Evolutionary conservation across 1,140 invertebrate species (phyloP).

Genomic region (Lordiphosa stackelbergi): DNA sequence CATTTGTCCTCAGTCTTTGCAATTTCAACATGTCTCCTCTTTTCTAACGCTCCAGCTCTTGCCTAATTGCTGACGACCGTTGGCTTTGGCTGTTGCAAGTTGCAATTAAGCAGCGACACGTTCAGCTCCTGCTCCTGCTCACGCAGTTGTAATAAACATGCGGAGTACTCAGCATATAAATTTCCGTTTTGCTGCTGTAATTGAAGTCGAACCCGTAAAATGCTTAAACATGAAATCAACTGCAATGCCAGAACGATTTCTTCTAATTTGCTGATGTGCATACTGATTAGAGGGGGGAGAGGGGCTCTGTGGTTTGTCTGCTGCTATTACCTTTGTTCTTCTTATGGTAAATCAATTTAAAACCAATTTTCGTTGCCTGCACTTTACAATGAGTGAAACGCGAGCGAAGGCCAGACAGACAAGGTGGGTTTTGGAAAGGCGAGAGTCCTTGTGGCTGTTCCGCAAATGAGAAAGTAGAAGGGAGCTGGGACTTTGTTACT

Average conservation of each 20-base stretch:
- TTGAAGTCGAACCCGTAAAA: conserved; percentile 30
- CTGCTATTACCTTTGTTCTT: conserved; percentile 10
- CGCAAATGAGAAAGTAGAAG: conserved; percentile 52
- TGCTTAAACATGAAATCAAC: conserved; percentile 54
- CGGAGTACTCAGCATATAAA: conserved; percentile 42
- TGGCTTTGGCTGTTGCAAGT: conserved; percentile 19
- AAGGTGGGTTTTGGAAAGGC: background rate
- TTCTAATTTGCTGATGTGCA: conserved; percentile 66
- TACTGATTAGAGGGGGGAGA: conserved; percentile 48
- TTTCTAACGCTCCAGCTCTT: conserved; percentile 23
- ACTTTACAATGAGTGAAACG: conserved; percentile 36
- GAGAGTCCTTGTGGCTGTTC: conserved; percentile 37
- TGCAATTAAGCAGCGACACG: conserved; percentile 65
- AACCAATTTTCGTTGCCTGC: conserved; percentile 58
- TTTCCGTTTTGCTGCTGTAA: conserved; percentile 23
- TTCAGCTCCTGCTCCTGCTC: conserved; percentile 23
- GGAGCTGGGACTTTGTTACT: conserved; percentile 30
- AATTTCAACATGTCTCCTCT: conserved; percentile 7
- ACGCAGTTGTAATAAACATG: conserved; percentile 58
- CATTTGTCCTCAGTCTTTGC: conserved; percentile 16
- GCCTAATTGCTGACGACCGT: conserved; percentile 56
- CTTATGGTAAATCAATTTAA: conserved; percentile 75
- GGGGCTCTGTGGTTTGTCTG: conserved; percentile 18
- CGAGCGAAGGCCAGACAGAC: conserved; percentile 16
- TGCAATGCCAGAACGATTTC: conserved; percentile 53